Conservation (phyloP, 2,797 vertebrate species). For the Argyrosomus regius region DNA sequence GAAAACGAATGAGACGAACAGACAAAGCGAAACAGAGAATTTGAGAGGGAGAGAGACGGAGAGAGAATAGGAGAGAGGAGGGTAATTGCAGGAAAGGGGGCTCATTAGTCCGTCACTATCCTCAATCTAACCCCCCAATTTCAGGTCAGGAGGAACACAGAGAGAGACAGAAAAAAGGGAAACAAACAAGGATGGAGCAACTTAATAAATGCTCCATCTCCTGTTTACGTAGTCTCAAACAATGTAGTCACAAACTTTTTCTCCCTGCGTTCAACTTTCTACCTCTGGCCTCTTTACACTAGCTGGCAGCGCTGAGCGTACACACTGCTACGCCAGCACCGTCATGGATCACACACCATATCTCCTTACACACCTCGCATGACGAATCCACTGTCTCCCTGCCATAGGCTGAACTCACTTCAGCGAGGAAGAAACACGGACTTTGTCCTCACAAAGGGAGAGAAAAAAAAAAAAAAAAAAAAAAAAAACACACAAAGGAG, state of each 20-base stretch:
- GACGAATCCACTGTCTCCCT: conserved; percentile 64
- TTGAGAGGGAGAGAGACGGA: conserved; percentile 50
- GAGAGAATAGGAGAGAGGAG: conserved; percentile 57
- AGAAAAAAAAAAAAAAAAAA: background rate
- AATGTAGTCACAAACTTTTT: conserved; percentile 50
- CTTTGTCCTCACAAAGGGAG: conserved; percentile 45
- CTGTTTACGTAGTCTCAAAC: conserved; percentile 39
- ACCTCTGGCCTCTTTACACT: conserved; percentile 63
- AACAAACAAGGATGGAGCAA: conserved; percentile 48
- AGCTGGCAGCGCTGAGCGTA: conserved; percentile 55
- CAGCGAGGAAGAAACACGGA: conserved; percentile 38
- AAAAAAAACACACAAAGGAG: conserved; percentile 18
- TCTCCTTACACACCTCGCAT: conserved; percentile 77
- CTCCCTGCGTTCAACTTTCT: conserved; percentile 63
- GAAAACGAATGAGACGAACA: conserved; percentile 46
- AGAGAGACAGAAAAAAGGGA: conserved; percentile 30
- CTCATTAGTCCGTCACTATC: conserved; percentile 81
- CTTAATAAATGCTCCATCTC: conserved; percentile 53
- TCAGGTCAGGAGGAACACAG: conserved; percentile 64
- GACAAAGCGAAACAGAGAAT: conserved; percentile 57
- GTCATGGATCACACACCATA: conserved; percentile 75
- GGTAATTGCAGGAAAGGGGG: conserved; percentile 82
- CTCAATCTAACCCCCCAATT: conserved; percentile 77
- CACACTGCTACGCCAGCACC: conserved; percentile 51
- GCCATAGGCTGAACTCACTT: conserved; percentile 64